phyloP scores from a whole-genome alignment of 2,888 invertebrate genomes.

The Deilephila elpenor region DNA sequence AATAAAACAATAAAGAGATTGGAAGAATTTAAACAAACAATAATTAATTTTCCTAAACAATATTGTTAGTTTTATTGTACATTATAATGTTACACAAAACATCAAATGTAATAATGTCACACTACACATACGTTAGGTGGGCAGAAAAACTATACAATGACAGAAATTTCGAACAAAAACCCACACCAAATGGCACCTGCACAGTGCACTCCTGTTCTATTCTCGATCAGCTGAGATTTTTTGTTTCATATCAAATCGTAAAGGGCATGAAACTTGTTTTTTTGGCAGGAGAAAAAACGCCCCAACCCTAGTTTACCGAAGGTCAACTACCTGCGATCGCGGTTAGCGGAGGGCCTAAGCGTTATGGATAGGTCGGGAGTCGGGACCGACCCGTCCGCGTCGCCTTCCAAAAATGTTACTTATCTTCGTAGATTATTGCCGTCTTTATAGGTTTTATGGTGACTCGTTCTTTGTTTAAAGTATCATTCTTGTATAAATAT shows the following conservation, averaged over 20 bases:
- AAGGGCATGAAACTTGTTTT: slow-evolving; percentile 24
- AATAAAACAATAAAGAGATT: too few species aligned
- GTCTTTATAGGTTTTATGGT: neutral
- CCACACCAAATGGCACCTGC: slow-evolving; percentile 15
- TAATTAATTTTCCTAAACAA: too few species aligned
- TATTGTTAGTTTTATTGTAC: too few species aligned
- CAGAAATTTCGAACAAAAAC: slow-evolving; percentile 17
- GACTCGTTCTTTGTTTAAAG: neutral
- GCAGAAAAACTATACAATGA: slow-evolving; percentile 10
- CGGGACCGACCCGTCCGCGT: neutral
- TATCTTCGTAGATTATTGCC: neutral
- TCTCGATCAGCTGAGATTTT: slow-evolving; percentile 30
- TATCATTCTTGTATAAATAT: neutral
- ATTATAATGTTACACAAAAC: too few species aligned
- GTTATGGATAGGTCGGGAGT: slow-evolving; percentile 24
- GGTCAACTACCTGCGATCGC: slow-evolving; percentile 55
- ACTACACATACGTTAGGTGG: neutral
- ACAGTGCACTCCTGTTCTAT: slow-evolving; percentile 13
- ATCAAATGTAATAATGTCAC: too few species aligned
- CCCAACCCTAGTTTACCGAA: slow-evolving; percentile 42
- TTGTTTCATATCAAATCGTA: slow-evolving; percentile 26
- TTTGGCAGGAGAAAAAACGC: slow-evolving; percentile 20
- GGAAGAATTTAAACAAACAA: too few species aligned
- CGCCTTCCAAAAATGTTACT: slow-evolving; percentile 1
- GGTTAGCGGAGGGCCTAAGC: slow-evolving; percentile 20